These are phyloP conservation scores for Hipposideros armiger DNA, from an alignment of 2,113 vertebrate genomes.

Conservation along the genomic window DNA sequence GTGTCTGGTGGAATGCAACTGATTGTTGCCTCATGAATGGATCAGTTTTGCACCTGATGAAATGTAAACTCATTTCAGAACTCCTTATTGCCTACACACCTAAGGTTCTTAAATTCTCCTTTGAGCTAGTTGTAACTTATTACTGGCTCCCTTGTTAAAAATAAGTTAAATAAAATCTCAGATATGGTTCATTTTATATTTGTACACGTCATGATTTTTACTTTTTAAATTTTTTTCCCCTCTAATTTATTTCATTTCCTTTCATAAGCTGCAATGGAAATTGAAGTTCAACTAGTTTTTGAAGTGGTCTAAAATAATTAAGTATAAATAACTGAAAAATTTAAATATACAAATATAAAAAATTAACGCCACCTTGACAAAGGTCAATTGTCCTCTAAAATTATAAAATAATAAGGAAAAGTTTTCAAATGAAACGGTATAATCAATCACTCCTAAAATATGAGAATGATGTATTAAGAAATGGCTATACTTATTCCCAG, in stretches of 20 bases:
- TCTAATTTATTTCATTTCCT: constrained; percentile 28
- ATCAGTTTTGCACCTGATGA: background rate
- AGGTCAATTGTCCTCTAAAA: background rate
- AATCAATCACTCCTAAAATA: background rate
- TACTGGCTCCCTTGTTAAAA: constrained; percentile 26
- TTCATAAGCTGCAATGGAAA: constrained; percentile 54
- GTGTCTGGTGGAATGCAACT: background rate
- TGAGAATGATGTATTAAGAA: background rate
- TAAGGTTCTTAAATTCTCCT: background rate
- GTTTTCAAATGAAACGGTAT: constrained; percentile 44
- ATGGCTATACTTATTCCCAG: background rate
- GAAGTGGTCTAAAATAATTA: constrained; percentile 37
- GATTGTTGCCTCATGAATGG: background rate
- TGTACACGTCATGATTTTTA: background rate
- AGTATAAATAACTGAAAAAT: background rate
- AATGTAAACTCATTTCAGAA: background rate
- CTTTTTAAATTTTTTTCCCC: background rate
- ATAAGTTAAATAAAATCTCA: constrained; percentile 52
- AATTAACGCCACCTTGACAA: background rate
- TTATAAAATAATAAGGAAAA: constrained; percentile 10
- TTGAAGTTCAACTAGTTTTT: background rate
- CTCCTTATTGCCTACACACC: background rate
- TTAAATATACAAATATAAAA: constrained; percentile 17
- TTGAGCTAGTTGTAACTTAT: background rate
- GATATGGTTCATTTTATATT: constrained; percentile 18